Conservation (phyloP, 1,140 invertebrate genomes). For the Solen grandis region DNA sequence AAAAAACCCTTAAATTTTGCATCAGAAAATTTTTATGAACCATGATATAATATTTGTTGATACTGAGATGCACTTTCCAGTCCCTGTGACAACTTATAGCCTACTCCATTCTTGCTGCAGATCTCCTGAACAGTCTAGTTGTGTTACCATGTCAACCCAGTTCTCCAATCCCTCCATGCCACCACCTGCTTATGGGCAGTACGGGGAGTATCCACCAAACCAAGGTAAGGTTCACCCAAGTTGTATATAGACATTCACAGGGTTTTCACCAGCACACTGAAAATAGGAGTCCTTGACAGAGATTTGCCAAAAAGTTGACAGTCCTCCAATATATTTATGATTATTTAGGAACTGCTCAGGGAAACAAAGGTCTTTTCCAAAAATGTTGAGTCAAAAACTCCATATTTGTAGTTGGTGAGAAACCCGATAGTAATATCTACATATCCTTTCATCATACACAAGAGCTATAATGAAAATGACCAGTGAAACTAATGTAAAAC, state of each 20-base stretch:
- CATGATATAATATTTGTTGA: too few species aligned
- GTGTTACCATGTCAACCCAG: conserved; percentile 13
- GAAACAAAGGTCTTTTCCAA: not conserved
- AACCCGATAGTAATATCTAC: not conserved
- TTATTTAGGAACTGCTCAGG: not conserved
- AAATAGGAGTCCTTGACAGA: not conserved
- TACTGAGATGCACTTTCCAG: too few species aligned
- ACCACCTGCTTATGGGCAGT: conserved; percentile 15
- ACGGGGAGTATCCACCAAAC: conserved; percentile 1
- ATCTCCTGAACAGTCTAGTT: too few species aligned
- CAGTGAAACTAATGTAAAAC: too few species aligned
- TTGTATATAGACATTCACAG: too few species aligned
- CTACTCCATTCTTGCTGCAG: too few species aligned
- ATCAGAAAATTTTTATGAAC: too few species aligned
- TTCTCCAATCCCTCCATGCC: not conserved
- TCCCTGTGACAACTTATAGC: too few species aligned
- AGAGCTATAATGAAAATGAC: too few species aligned
- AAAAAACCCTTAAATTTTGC: too few species aligned
- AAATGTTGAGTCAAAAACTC: not conserved
- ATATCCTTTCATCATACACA: not conserved
- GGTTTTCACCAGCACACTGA: not conserved
- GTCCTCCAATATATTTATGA: not conserved
- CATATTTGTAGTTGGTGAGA: not conserved
- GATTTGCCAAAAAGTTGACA: too few species aligned
- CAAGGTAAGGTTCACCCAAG: too few species aligned